phyloP scores from a whole-genome alignment of 2,797 vertebrate genomes.

The Syndactyla subalaris region DNA sequence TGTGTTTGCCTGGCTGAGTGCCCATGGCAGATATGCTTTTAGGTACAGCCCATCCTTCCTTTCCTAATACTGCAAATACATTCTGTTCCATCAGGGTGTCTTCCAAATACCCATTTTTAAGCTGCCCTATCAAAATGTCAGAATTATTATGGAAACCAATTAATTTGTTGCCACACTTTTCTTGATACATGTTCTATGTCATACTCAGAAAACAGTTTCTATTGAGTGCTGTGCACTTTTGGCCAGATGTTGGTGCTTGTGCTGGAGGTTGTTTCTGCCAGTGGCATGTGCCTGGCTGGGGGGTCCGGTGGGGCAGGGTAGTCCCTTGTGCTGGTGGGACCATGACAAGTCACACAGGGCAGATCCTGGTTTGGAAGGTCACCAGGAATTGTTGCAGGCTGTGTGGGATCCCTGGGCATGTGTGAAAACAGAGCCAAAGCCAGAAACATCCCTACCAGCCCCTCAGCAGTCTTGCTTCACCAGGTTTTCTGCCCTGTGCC shows the following conservation, averaged over 20 bases:
- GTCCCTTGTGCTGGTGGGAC: neutral
- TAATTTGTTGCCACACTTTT: neutral
- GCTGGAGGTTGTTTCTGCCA: neutral
- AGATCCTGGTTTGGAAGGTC: neutral
- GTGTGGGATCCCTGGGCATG: fast-evolving
- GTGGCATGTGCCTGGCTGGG: neutral
- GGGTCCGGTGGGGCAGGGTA: fast-evolving
- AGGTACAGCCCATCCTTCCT: neutral
- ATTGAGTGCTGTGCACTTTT: neutral
- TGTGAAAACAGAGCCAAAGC: neutral
- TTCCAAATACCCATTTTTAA: neutral
- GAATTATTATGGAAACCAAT: neutral
- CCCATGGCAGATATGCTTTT: neutral
- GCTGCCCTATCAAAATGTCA: neutral
- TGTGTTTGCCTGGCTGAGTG: neutral
- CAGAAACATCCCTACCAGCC: neutral
- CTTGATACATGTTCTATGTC: neutral
- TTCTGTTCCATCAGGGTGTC: neutral
- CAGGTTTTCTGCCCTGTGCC: fast-evolving
- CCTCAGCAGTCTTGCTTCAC: fast-evolving
- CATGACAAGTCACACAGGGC: fast-evolving
- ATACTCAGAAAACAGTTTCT: neutral
- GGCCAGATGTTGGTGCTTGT: neutral
- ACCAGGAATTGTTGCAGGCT: neutral
- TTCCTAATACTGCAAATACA: neutral